phyloP scores from a whole-genome alignment of 2,888 invertebrate genomes.

The Hoplodrina blanda region DNA sequence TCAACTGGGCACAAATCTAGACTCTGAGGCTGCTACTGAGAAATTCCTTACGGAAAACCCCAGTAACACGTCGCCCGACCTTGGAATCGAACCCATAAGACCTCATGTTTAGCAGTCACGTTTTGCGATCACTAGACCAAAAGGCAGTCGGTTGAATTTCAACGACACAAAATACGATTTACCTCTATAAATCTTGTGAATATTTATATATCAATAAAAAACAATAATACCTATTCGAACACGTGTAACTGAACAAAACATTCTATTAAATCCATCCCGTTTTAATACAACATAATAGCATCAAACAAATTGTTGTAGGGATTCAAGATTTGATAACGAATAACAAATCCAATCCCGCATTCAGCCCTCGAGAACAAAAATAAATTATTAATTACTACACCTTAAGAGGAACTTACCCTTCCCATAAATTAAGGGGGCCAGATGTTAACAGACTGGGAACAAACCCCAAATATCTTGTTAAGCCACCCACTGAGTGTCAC shows the following conservation, averaged over 20 bases:
- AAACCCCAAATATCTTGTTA: conserved; percentile 89
- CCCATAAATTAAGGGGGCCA: conserved; percentile 87
- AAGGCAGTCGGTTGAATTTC: conserved; percentile 19
- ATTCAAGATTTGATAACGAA: conserved; percentile 67
- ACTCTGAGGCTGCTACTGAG: too few relatives aligned
- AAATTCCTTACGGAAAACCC: too few relatives aligned
- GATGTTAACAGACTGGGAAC: conserved; percentile 88
- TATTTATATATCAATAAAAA: conserved; percentile 45
- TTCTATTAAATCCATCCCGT: conserved; percentile 35
- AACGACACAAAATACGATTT: conserved; percentile 37
- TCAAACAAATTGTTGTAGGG: conserved; percentile 59
- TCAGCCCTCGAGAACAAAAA: conserved; percentile 79
- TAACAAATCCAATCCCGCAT: conserved; percentile 66
- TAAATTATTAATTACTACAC: conserved; percentile 90
- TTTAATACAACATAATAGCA: conserved; percentile 47
- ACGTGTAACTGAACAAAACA: conserved; percentile 54
- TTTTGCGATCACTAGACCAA: too few relatives aligned
- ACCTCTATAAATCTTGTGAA: conserved; percentile 26
- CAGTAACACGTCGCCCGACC: too few relatives aligned
- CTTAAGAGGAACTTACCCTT: conserved; percentile 86
- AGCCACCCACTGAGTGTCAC: conserved; percentile 84
- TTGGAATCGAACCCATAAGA: too few relatives aligned
- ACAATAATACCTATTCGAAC: conserved; percentile 20
- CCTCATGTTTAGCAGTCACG: too few relatives aligned
- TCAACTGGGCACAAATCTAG: too few relatives aligned